Evolutionary conservation across 2,113 vertebrate genomes (phyloP), one percentile per base, ranked within the genome.

Genomic region (Chloroceryle aenea): DNA sequence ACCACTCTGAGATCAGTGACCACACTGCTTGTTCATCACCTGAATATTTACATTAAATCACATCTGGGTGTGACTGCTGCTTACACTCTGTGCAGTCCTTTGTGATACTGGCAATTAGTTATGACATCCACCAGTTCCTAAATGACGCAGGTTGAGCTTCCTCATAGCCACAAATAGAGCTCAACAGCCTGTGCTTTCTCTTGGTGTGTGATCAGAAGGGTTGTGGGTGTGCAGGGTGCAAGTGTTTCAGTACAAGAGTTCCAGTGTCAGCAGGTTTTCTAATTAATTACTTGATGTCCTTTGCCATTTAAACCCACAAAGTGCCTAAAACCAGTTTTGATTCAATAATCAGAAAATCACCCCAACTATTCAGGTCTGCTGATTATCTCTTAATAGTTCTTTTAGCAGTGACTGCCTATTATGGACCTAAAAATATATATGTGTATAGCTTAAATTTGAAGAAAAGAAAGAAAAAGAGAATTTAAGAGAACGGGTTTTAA

Each of bases 311-410:
- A 97, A 59, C 80, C 43, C 48, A 94, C 93, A 87, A 94, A 91
- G 75, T 93, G 67, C 83, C 83, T 90, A 58, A 83, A 77, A 48
- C 1, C 59, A 63, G 69, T 90, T 90, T 92, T 90, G 87, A 84
- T 91, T 93, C 96, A 94, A 61, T 95, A 92, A 95, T 89, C 91
- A 95, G 69, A 81, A 87, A 81, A 66, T 92, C 72, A 55, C 47
- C 50, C 55, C 56, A 94, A 76, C 76, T 86, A 29, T 96, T 95
- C 73, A 67, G 47, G 67, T 84, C 77, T 91, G 38, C 87, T 92
- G 81, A 89, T 93, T 92, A 56, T 83, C 23, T 90, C 82, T 91
- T 88, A 45, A n/a, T 26, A 78, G 72, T 84, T 84, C 29, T 93
- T 96, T 78, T 92, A 87, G 81, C 53, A 89, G 63, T 72, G 72